phyloP scores from a whole-genome alignment of 2,888 invertebrate genomes.

The Watsonalla binaria region DNA sequence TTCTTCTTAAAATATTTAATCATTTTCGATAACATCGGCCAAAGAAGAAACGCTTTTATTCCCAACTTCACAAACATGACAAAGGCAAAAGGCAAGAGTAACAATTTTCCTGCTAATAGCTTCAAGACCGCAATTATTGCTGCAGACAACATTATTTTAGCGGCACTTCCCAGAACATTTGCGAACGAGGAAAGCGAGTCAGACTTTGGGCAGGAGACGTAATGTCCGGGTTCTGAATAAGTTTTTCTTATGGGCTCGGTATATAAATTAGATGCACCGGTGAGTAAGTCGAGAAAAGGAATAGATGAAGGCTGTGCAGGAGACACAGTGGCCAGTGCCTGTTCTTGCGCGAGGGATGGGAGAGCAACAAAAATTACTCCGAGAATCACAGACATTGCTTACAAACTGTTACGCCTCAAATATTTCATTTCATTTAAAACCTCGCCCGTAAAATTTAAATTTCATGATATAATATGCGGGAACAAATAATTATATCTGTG shows the following conservation, averaged over 20 bases:
- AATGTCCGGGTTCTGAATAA: conserved; percentile 49
- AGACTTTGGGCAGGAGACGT: conserved; percentile 55
- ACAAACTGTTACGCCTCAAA: conserved; percentile 64
- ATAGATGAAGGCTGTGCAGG: conserved; percentile 39
- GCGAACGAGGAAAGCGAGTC: conserved; percentile 63
- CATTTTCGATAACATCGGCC: conserved; percentile 70
- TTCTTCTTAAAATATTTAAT: conserved; percentile 67
- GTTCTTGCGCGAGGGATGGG: conserved; percentile 51
- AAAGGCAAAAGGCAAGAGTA: conserved; percentile 58
- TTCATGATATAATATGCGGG: conserved; percentile 53
- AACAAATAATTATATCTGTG: conserved; percentile 50
- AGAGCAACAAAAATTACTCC: conserved; percentile 51
- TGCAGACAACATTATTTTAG: conserved; percentile 69
- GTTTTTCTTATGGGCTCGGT: conserved; percentile 57
- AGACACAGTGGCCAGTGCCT: conserved; percentile 47
- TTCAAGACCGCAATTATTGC: conserved; percentile 63
- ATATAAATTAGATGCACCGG: conserved; percentile 58
- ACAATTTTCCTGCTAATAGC: conserved; percentile 58
- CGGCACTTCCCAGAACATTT: conserved; percentile 62
- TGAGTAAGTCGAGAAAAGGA: conserved; percentile 63
- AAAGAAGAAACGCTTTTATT: conserved; percentile 60
- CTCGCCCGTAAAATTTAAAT: conserved; percentile 67
- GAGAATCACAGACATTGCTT: conserved; percentile 57
- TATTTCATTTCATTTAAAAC: conserved; percentile 56
- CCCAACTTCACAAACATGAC: conserved; percentile 62